Evolutionary conservation across 2,797 vertebrate species (phyloP).

Genomic region (Astyanax mexicanus): DNA sequence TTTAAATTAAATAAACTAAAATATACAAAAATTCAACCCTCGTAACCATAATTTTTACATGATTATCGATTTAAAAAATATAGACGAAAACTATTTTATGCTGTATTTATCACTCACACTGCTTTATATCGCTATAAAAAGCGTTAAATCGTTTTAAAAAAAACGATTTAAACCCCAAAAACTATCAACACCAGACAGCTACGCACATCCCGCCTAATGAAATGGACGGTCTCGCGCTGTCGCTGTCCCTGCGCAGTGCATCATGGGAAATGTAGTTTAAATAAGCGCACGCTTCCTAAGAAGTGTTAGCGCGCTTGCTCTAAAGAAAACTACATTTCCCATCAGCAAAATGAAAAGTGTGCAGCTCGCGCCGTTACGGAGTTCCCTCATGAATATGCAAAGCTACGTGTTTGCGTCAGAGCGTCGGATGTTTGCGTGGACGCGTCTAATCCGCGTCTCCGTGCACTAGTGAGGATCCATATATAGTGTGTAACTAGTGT

Average conservation of each 20-base stretch:
- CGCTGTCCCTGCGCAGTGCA: neutral
- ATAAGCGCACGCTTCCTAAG: neutral
- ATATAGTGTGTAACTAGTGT: neutral
- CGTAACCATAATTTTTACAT: too few relatives aligned
- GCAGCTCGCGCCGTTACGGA: constrained; percentile 72
- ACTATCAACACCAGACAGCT: too few relatives aligned
- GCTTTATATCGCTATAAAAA: too few relatives aligned
- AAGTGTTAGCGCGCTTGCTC: too few relatives aligned
- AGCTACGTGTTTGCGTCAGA: constrained; percentile 75
- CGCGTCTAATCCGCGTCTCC: constrained; percentile 68
- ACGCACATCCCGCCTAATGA: neutral
- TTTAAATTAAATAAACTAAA: too few relatives aligned
- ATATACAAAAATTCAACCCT: too few relatives aligned
- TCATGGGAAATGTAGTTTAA: constrained; percentile 32
- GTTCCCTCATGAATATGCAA: constrained; percentile 82
- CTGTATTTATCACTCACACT: too few relatives aligned
- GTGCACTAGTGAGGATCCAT: constrained; percentile 32
- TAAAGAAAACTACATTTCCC: constrained; percentile 4
- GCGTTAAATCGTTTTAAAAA: too few relatives aligned
- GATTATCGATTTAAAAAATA: too few relatives aligned
- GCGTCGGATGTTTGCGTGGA: constrained; percentile 77
- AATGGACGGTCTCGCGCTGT: constrained; percentile 26
- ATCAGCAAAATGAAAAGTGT: too few relatives aligned
- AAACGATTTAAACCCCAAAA: too few relatives aligned
- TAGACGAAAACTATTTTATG: too few relatives aligned